These are phyloP conservation scores for Andrena praecox DNA, from an alignment of 2,888 invertebrate genomes.

Conservation along the genomic window DNA sequence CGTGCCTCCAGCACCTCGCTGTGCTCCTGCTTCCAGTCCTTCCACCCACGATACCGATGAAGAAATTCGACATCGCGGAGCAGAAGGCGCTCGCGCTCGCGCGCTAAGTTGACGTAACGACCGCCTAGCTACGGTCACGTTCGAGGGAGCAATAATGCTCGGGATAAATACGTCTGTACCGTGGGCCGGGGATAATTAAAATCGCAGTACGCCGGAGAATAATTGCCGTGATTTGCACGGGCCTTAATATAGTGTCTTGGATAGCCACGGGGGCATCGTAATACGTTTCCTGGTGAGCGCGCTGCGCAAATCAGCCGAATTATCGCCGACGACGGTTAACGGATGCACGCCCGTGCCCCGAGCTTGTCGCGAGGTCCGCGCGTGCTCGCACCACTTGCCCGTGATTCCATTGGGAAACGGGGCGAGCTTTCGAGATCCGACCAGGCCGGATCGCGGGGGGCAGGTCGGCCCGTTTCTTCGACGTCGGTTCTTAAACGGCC, in stretches of 20 bases:
- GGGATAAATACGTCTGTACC: constrained; percentile 53
- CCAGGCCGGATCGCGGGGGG: not conserved
- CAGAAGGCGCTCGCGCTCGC: not conserved
- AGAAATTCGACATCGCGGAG: not conserved
- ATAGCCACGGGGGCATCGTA: constrained; percentile 27
- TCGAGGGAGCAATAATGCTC: constrained; percentile 54
- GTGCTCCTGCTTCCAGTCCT: not conserved
- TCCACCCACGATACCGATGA: not conserved
- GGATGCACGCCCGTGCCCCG: constrained; percentile 17
- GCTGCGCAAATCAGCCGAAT: constrained; percentile 43
- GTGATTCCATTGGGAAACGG: not conserved
- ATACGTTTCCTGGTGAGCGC: constrained; percentile 37
- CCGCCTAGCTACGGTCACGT: constrained; percentile 59
- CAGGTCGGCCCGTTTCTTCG: not conserved
- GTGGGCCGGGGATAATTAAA: constrained; percentile 53
- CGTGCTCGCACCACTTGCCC: not conserved
- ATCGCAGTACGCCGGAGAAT: constrained; percentile 46
- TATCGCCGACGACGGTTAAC: constrained; percentile 33
- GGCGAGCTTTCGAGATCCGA: not conserved
- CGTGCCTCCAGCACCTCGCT: not conserved
- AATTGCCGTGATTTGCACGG: constrained; percentile 60
- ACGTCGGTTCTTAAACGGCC: constrained; percentile 33
- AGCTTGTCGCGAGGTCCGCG: constrained; percentile 12
- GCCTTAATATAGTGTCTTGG: constrained; percentile 42
- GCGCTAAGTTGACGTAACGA: constrained; percentile 58